Evolutionary conservation across 2,888 invertebrate species (phyloP).

Genomic region (Polydrusus tereticollis): DNA sequence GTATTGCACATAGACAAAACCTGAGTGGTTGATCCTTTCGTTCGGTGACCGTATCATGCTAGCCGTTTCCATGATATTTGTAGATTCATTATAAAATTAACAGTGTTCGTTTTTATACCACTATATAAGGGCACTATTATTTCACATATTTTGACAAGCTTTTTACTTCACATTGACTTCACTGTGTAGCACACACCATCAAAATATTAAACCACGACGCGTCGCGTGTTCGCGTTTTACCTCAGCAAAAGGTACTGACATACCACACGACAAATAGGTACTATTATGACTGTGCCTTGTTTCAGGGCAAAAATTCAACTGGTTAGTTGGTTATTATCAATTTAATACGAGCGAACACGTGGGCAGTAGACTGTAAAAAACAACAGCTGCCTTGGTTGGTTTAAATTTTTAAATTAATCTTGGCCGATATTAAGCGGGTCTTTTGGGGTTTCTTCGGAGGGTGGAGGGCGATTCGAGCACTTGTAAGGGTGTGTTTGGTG

Average conservation of each 20-base stretch:
- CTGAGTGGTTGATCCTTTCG: not conserved
- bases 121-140: too few species aligned
- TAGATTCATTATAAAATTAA: not conserved
- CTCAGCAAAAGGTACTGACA: not conserved
- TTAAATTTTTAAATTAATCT: constrained; percentile 7
- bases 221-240: not conserved
- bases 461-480: not conserved
- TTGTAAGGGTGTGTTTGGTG: not conserved
- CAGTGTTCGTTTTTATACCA: too few species aligned
- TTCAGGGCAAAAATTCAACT: constrained; percentile 33
- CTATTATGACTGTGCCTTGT: constrained; percentile 7
- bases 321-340: constrained; percentile 35
- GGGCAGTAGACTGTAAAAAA: constrained; percentile 46
- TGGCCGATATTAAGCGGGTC: not conserved
- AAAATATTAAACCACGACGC: not conserved
- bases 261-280: constrained; percentile 8
- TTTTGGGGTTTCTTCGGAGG: not conserved
- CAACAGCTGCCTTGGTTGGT: constrained; percentile 31
- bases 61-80: not conserved
- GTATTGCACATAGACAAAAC: constrained; percentile 57
- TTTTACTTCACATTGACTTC: too few species aligned
- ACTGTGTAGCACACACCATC: not conserved
- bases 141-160: too few species aligned
- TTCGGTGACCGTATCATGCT: not conserved
- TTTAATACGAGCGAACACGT: constrained; percentile 35